phyloP scores from a whole-genome alignment of 2,797 vertebrate species.

The Monodelphis domestica region DNA sequence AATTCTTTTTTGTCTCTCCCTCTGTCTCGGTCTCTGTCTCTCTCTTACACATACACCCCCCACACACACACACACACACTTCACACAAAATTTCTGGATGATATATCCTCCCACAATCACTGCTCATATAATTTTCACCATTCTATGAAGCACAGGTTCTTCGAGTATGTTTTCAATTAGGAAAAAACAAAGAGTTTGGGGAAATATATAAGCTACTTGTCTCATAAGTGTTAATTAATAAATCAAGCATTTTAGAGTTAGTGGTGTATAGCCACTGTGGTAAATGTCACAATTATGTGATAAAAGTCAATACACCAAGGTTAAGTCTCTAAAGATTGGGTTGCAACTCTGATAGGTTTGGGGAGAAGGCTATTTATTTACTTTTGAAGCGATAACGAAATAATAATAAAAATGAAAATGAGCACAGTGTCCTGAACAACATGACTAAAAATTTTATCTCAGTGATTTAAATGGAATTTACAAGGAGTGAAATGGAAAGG shows the following conservation, averaged over 20 bases:
- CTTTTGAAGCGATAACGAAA: slow-evolving; percentile 59
- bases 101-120: neutral
- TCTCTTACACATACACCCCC: no score
- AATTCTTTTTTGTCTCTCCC: no score
- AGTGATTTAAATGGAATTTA: slow-evolving; percentile 49
- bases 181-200: neutral
- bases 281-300: neutral
- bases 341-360: slow-evolving; percentile 14
- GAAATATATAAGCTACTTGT: neutral
- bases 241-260: slow-evolving; percentile 21
- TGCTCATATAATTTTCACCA: neutral
- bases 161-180: slow-evolving; percentile 1
- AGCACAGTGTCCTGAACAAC: slow-evolving; percentile 46
- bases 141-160: neutral
- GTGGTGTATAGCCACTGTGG: neutral
- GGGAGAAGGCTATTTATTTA: slow-evolving; percentile 42
- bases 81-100: neutral
- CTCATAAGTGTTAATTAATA: neutral
- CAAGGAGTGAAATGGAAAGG: slow-evolving; percentile 51
- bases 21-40: neutral
- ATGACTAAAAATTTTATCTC: slow-evolving; percentile 43
- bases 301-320: slow-evolving; percentile 33
- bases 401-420: slow-evolving; percentile 43
- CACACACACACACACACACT: no score
- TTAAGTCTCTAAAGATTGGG: slow-evolving; percentile 27